phyloP scores from a whole-genome alignment of 64 coral and sea anemone species.

The Montipora foliosa region DNA sequence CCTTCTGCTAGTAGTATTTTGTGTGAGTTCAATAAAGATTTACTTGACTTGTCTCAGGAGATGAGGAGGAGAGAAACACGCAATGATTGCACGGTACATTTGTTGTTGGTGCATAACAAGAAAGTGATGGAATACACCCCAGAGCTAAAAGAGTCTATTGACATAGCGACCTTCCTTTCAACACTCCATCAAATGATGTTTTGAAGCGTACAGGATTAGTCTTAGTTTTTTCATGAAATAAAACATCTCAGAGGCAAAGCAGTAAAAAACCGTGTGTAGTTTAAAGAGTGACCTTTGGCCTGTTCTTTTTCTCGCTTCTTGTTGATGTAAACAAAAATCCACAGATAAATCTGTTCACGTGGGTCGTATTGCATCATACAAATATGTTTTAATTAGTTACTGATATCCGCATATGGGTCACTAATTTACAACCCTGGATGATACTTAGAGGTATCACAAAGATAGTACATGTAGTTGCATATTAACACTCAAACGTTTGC shows the following conservation, averaged over 20 bases:
- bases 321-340: neutral
- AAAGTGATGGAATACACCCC: too few relatives aligned
- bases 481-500: neutral
- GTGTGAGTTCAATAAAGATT: too few relatives aligned
- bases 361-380: slow-evolving; percentile 12
- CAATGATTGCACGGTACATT: too few relatives aligned
- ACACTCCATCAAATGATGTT: neutral
- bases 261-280: neutral
- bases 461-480: neutral
- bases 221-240: neutral
- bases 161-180: neutral
- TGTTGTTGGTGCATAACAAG: too few relatives aligned
- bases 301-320: neutral
- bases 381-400: neutral
- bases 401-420: neutral
- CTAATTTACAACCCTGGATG: neutral
- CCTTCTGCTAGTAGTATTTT: too few relatives aligned
- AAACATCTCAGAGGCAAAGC: neutral
- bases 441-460: neutral
- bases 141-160: neutral
- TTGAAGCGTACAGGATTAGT: too few relatives aligned
- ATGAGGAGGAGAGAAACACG: too few relatives aligned
- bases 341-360: slow-evolving; percentile 10
- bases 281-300: neutral
- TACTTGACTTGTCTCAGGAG: too few relatives aligned